Percentiles rank a stretch among this genome's conserved stretches.
Evolutionary conservation across 2,113 vertebrate genomes (phyloP).

Genomic region (Melospiza georgiana): DNA sequence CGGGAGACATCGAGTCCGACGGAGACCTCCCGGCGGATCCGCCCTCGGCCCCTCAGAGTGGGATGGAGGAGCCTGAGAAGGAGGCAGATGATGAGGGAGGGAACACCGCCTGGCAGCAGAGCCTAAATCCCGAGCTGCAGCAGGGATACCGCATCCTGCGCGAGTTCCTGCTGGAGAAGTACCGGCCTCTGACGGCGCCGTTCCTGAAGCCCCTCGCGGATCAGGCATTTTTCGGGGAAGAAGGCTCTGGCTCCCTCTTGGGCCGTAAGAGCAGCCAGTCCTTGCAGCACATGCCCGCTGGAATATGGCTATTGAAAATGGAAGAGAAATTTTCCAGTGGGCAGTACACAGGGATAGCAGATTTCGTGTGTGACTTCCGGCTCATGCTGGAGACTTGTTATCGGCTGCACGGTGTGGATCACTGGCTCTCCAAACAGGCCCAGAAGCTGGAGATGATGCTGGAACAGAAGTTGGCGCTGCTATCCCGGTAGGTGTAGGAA

Average conservation of each 20-base stretch:
- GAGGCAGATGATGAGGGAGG: constrained; percentile 6
- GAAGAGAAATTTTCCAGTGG: constrained; percentile 87
- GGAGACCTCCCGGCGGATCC: not conserved
- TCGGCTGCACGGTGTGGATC: constrained; percentile 89
- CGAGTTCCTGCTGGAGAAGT: constrained; percentile 88
- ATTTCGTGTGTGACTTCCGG: constrained; percentile 94
- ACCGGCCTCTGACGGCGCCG: constrained; percentile 83
- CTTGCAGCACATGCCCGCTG: not conserved
- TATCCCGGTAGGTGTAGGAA: constrained; percentile 84
- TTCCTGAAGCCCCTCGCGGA: constrained; percentile 79
- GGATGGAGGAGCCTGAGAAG: not conserved
- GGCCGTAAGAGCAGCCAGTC: not conserved
- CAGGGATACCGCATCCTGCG: constrained; percentile 89
- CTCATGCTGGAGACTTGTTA: constrained; percentile 94
- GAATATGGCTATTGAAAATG: constrained; percentile 87
- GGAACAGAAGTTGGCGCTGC: constrained; percentile 93
- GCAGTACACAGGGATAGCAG: constrained; percentile 87
- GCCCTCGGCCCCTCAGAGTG: not conserved
- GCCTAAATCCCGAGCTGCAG: constrained; percentile 86
- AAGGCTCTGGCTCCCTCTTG: not conserved
- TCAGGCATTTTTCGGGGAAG: not conserved
- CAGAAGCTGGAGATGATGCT: constrained; percentile 95
- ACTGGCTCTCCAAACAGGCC: constrained; percentile 96
- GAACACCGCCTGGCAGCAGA: constrained; percentile 65
- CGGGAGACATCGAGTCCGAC: constrained; percentile 38